phyloP scores from a whole-genome alignment of 1,140 invertebrate species.

The Drosophila sucinea region DNA sequence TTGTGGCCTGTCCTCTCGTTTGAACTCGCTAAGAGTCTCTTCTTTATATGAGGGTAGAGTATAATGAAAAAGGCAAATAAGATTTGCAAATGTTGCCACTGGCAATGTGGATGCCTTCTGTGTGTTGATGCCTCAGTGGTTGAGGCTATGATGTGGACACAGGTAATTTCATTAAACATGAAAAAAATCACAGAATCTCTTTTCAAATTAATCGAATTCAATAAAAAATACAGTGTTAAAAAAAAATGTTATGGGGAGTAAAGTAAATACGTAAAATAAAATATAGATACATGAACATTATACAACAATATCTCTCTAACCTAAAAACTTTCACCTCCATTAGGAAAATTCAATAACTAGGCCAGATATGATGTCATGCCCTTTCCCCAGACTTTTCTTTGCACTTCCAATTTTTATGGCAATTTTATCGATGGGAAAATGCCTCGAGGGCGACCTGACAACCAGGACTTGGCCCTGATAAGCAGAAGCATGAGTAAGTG shows the following conservation, averaged over 20 bases:
- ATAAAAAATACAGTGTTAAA: neutral
- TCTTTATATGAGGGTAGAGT: constrained; percentile 18
- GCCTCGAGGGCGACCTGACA: constrained; percentile 27
- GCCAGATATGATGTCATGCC: constrained; percentile 13
- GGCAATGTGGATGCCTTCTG: constrained; percentile 14
- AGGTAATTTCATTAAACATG: constrained; percentile 48
- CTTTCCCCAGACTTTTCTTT: neutral
- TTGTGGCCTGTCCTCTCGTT: neutral
- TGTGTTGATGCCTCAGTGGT: constrained; percentile 7
- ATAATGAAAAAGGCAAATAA: constrained; percentile 34
- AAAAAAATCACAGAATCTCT: constrained; percentile 11
- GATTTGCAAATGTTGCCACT: constrained; percentile 12
- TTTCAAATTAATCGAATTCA: constrained; percentile 14
- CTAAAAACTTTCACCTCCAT: constrained; percentile 45
- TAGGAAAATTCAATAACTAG: constrained; percentile 29
- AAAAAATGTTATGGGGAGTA: neutral
- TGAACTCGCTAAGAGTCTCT: neutral
- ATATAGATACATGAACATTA: neutral
- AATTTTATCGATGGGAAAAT: constrained; percentile 54
- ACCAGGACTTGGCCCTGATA: constrained; percentile 51
- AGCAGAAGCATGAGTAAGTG: constrained; percentile 24
- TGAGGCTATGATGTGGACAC: constrained; percentile 10
- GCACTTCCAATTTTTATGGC: constrained; percentile 7
- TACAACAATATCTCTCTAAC: neutral
- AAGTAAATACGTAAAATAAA: neutral